phyloP scores from a whole-genome alignment of 2,888 invertebrate genomes.

The Panzeria rudis region DNA sequence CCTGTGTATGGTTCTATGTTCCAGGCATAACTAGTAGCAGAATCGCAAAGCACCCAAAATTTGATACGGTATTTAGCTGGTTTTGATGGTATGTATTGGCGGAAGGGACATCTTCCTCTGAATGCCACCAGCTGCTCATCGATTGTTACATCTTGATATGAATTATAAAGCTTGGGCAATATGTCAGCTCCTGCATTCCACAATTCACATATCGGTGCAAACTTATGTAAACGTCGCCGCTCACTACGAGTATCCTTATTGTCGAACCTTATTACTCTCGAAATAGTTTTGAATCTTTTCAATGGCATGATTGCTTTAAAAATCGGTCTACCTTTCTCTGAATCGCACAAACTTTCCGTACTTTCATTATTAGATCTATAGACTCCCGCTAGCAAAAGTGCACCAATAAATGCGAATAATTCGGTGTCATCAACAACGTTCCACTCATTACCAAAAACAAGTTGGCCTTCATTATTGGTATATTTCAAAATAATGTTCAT shows the following conservation, averaged over 20 bases:
- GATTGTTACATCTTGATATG: background rate
- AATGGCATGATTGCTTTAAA: background rate
- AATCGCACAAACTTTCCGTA: background rate
- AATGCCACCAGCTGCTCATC: background rate
- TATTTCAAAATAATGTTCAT: too few relatives aligned
- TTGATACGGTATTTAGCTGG: too few relatives aligned
- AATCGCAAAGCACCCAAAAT: too few relatives aligned
- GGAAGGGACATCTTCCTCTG: too few relatives aligned
- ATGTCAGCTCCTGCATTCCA: background rate
- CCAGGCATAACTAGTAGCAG: too few relatives aligned
- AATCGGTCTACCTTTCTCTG: background rate
- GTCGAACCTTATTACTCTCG: background rate
- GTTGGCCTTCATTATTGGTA: too few relatives aligned
- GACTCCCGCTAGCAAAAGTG: background rate
- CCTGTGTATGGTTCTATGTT: too few relatives aligned
- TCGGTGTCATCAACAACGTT: too few relatives aligned
- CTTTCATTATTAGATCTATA: background rate
- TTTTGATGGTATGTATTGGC: too few relatives aligned
- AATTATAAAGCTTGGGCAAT: conserved; percentile 11
- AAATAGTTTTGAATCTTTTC: background rate
- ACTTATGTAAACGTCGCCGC: background rate
- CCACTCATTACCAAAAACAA: too few relatives aligned
- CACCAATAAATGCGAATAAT: background rate
- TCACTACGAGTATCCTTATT: conserved; percentile 1
- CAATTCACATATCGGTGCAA: conserved; percentile 2